Conservation (phyloP, 2,797 vertebrate species). For the Pseudotriccus pelzelni region DNA sequence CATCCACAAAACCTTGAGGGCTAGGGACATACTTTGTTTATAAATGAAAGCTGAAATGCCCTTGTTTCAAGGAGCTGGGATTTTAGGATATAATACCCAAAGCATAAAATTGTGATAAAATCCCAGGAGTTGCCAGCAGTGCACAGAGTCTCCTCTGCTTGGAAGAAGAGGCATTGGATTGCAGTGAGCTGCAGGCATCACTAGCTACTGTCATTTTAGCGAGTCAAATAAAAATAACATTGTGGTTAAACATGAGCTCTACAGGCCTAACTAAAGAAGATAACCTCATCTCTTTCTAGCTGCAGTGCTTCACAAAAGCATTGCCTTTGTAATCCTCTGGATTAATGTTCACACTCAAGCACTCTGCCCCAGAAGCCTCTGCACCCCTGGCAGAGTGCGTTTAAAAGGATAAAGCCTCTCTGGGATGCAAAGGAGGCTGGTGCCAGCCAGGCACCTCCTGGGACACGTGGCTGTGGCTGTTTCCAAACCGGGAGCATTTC, state of each 20-base stretch:
- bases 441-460: not conserved
- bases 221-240: conserved; percentile 30
- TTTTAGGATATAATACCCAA: conserved; percentile 17
- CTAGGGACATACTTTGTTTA: conserved; percentile 8
- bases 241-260: conserved; percentile 22
- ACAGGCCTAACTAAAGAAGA: not conserved
- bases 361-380: not conserved
- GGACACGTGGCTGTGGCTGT: not conserved
- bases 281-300: not conserved
- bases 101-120: conserved; percentile 24
- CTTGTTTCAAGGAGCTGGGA: not conserved
- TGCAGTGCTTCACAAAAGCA: not conserved
- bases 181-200: not conserved
- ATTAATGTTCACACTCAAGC: not conserved
- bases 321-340: not conserved
- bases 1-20: conserved; percentile 18
- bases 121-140: not conserved
- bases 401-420: not conserved
- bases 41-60: conserved; percentile 37
- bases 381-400: not conserved
- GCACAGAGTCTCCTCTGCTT: not conserved
- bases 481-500: not conserved
- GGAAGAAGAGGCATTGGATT: not conserved
- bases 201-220: not conserved
- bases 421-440: not conserved